Evolutionary conservation across 2,888 invertebrate genomes (phyloP), one percentile per base, ranked within the genome.

Genomic region (Apamea sordens): DNA sequence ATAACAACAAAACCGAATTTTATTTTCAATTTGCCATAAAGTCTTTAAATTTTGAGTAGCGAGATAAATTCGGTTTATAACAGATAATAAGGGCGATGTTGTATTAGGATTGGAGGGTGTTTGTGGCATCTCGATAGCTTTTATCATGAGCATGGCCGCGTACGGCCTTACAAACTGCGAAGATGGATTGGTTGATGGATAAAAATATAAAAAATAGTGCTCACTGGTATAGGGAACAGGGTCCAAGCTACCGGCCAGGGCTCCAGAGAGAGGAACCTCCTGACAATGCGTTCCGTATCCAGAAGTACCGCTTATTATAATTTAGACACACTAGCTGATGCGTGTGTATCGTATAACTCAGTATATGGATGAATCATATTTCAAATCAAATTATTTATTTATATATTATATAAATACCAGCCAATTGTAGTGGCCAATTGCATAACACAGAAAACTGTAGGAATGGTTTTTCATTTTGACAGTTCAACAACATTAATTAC

Each of bases 41-140:
- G 59, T 18, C 44, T 63, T 79, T 71, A 84, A 72, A 79, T 65
- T 77, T 86, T 80, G 76, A 85, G 47, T 61, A 24, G 73, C 77
- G 80, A 85, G 86, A 90, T 89, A 89, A 90, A 92, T 91, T 90
- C 74, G 71, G 84, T 86, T 82, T 83, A 86, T 87, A 89, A 84
- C 80, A 89, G 91, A 91, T 91, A 92, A 83, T 71, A 70, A 75
- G 78, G 15, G 77, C 74, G 88, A 89, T 89, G 87, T 90, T 59
- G 91, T 91, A 91, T 91, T 90, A 91, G 88, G 86, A 78, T 79
- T 74, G 69, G 68, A 76, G 73, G 84, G 79, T 82, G 84, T 88
- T 89, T 85, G 86, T 87, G 86, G 73, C 78, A 84, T 63, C 83
- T 84, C 83, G 83, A 88, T 89, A 84, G 88, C 90, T 90, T 91